Conservation (phyloP, 2,113 vertebrate genomes). For the Daphoenositta chrysoptera region DNA sequence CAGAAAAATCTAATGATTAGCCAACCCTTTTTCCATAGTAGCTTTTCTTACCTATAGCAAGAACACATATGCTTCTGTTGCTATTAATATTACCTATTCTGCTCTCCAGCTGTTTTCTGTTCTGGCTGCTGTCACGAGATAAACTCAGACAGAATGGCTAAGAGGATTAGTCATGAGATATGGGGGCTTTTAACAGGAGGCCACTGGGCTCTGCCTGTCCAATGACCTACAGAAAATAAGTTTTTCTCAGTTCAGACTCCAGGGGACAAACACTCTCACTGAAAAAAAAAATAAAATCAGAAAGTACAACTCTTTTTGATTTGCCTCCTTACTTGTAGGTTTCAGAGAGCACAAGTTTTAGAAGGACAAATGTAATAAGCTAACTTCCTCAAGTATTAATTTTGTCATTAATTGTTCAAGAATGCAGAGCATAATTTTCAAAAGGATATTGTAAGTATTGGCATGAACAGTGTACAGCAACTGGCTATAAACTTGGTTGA, state of each 20-base stretch:
- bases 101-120: background rate
- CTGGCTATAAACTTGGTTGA: background rate
- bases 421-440: background rate
- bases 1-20: conserved; percentile 12
- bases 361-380: background rate
- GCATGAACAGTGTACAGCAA: background rate
- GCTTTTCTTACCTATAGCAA: background rate
- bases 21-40: background rate
- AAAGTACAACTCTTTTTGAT: background rate
- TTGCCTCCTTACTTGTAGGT: background rate
- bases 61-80: background rate
- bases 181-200: background rate
- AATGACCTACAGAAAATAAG: background rate
- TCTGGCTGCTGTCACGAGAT: background rate
- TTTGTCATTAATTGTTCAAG: background rate
- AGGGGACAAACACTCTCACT: background rate
- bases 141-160: background rate
- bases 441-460: background rate
- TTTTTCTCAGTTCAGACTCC: background rate
- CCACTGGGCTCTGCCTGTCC: background rate
- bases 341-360: background rate
- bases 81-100: background rate
- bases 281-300: background rate
- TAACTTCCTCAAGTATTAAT: background rate
- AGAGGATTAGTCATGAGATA: background rate